Percentiles rank a stretch among this genome's conserved stretches.
Evolutionary conservation across 2,888 invertebrate genomes (phyloP).

Genomic region (Napeogenes inachia): DNA sequence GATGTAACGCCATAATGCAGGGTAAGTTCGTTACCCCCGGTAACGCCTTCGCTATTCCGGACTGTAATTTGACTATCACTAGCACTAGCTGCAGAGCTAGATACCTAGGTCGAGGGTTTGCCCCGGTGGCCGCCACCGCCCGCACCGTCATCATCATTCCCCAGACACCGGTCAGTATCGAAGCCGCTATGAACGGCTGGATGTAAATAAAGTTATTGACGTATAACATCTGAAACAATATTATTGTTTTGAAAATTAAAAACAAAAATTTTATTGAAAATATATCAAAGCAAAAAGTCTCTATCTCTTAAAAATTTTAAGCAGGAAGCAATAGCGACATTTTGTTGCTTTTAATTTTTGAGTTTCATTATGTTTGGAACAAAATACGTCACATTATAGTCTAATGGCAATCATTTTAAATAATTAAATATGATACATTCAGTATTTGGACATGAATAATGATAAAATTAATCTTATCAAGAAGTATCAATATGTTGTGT

Average conservation of each 20-base stretch:
- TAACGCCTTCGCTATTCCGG: slow-evolving; percentile 75
- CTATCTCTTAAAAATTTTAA: too few species aligned
- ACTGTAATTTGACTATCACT: slow-evolving; percentile 82
- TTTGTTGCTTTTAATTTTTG: too few species aligned
- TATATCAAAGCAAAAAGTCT: too few species aligned
- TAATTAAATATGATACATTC: background rate
- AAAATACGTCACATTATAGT: too few species aligned
- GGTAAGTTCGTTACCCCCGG: slow-evolving; percentile 76
- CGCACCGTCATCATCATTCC: slow-evolving; percentile 81
- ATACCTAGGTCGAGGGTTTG: slow-evolving; percentile 69
- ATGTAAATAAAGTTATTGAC: slow-evolving; percentile 78
- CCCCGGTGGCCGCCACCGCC: slow-evolving; percentile 58
- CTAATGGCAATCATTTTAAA: slow-evolving; percentile 9
- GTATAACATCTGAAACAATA: slow-evolving; percentile 73
- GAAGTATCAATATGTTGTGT: background rate
- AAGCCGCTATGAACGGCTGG: slow-evolving; percentile 80
- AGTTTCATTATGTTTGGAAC: too few species aligned
- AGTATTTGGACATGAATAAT: too few species aligned
- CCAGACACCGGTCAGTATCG: slow-evolving; percentile 83
- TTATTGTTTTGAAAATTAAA: background rate
- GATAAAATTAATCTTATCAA: background rate
- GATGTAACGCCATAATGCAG: slow-evolving; percentile 81
- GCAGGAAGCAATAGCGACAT: too few species aligned
- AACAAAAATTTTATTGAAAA: too few species aligned
- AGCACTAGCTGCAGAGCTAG: slow-evolving; percentile 80